Evolutionary conservation across 2,888 invertebrate genomes (phyloP).

Genomic region (Philonicus albiceps): DNA sequence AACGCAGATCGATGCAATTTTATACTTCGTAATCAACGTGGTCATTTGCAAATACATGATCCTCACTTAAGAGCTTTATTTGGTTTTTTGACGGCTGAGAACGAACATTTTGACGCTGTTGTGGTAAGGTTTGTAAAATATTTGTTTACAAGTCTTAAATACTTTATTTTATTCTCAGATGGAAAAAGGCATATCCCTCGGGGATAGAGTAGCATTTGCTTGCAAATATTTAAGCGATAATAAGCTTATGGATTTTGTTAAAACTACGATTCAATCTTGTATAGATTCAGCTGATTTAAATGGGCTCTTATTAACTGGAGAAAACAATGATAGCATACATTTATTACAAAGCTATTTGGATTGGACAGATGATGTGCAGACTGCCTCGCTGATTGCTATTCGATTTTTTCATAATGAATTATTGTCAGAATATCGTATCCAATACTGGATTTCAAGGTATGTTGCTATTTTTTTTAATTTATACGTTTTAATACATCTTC

Average conservation of each 20-base stretch:
- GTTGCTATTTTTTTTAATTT: background rate
- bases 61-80: slow-evolving; percentile 92
- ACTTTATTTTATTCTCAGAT: slow-evolving; percentile 65
- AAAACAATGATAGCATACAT: slow-evolving; percentile 76
- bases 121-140: slow-evolving; percentile 65
- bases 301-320: slow-evolving; percentile 84
- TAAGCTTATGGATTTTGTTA: slow-evolving; percentile 80
- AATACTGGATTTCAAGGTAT: slow-evolving; percentile 76
- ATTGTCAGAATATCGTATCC: slow-evolving; percentile 68
- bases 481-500: background rate
- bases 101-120: slow-evolving; percentile 77
- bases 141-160: background rate
- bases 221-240: slow-evolving; percentile 84
- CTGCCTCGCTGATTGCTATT: slow-evolving; percentile 81
- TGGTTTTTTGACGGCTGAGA: slow-evolving; percentile 85
- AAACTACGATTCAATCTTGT: slow-evolving; percentile 73
- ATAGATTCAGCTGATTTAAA: slow-evolving; percentile 81
- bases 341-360: slow-evolving; percentile 89
- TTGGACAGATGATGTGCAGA: slow-evolving; percentile 88
- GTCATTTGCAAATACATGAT: slow-evolving; percentile 82
- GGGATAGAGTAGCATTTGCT: slow-evolving; percentile 91
- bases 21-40: slow-evolving; percentile 80
- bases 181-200: slow-evolving; percentile 84
- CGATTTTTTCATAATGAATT: slow-evolving; percentile 78
- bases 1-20: slow-evolving; percentile 79